Base-by-base conservation (phyloP, 1,140 invertebrate genomes). In the Drosophila ercepeae region DNA sequence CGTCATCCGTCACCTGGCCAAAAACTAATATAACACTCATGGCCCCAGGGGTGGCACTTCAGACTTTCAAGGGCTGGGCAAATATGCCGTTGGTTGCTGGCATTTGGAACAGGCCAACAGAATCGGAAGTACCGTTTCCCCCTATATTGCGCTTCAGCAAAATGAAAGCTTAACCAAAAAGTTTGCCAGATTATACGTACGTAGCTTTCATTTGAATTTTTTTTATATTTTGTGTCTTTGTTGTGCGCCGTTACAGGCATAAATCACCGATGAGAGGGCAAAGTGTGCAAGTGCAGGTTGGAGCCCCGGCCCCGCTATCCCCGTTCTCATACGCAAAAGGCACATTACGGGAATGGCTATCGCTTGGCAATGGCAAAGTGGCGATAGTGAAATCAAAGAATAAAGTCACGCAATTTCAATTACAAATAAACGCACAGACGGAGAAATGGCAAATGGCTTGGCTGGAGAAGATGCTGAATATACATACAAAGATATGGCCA, bases 391-490 rank as follows among this genome's bases (percentile, higher is more conserved):
- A 86, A 77, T 81, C 77, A 74, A 86, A 86, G 81, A 81, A 86
- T 86, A 88, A 86, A 86, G 81, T 86, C 81, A 86, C 81, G 81
- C 81, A 88, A 86, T 86, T 86, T 86, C 81, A 86, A 86, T 86
- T 86, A 86, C 82, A 86, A 81, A 71, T 73, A 76, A 75, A 71
- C 71, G 65, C 61, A 70, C 55, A 52, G 52, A 46, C 44, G 44
- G 41, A 18, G 58, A 52, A 64, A 58, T 79, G 76, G 50, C 59
- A 39, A 67, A 44, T 39, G 59, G 21, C 16, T 18, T 42, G 42
- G 32, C 18, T 29, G 23, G 11, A 41, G 27, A 23, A 46, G 51
- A 67, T 63, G 68, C n/a, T 18, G 16, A 29, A 32, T 8, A 41
- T 36, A 73, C 13, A 44, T 27, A 14, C 16, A 32, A 9, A 32